Evolutionary conservation across 2,113 vertebrate species (phyloP).

Genomic region (Tetrao urogallus): DNA sequence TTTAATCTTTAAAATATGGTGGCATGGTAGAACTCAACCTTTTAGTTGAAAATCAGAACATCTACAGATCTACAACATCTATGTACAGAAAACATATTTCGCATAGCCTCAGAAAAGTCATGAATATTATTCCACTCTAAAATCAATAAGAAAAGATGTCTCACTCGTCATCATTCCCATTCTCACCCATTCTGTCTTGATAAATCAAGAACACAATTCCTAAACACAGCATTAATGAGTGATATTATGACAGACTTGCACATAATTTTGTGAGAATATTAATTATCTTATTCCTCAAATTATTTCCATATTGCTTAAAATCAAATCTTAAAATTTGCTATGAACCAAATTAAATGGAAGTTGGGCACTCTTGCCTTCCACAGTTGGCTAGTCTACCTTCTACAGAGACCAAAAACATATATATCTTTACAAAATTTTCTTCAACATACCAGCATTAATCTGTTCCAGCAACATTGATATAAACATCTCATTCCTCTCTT

Average conservation of each 20-base stretch:
- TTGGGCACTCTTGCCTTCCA: neutral
- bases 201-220: neutral
- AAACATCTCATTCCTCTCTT: neutral
- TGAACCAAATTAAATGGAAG: neutral
- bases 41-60: constrained; percentile 14
- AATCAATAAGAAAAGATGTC: neutral
- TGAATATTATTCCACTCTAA: neutral
- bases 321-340: neutral
- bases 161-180: neutral
- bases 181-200: neutral
- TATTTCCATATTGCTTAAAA: constrained; percentile 17
- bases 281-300: neutral
- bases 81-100: neutral
- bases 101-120: neutral
- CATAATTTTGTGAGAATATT: neutral
- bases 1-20: constrained; percentile 65
- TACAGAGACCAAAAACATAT: neutral
- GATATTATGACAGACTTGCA: neutral
- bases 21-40: constrained; percentile 23
- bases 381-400: neutral
- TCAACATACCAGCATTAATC: neutral
- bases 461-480: neutral
- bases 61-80: neutral
- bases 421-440: neutral
- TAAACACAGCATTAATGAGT: neutral